Percentiles rank a stretch among this genome's conserved stretches.
phyloP scores from a whole-genome alignment of 2,888 invertebrate species.

The Aquatica leii region DNA sequence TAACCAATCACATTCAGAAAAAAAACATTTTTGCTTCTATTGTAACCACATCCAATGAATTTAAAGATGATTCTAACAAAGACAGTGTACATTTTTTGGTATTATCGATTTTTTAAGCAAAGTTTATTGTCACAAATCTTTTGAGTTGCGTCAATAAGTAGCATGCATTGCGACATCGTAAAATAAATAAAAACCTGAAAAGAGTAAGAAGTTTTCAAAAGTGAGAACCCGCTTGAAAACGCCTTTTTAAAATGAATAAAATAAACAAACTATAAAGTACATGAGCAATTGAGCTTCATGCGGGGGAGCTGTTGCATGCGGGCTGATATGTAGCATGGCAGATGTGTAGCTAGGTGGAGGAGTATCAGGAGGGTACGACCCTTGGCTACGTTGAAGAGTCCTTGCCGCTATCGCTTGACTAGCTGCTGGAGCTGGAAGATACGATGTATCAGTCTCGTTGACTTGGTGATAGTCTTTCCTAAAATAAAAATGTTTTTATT shows the following conservation, averaged over 20 bases:
- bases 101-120: too few species aligned
- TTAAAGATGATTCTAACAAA: too few species aligned
- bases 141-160: not conserved
- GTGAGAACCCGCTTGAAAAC: slow-evolving; percentile 1
- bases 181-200: slow-evolving; percentile 4
- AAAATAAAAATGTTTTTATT: slow-evolving; percentile 49
- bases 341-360: slow-evolving; percentile 70
- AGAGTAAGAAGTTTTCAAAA: not conserved
- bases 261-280: slow-evolving; percentile 47
- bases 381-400: slow-evolving; percentile 73
- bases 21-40: not conserved
- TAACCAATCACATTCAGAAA: not conserved
- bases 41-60: too few species aligned
- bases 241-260: slow-evolving; percentile 24
- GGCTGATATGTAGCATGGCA: slow-evolving; percentile 64
- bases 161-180: slow-evolving; percentile 12
- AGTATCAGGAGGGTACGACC: slow-evolving; percentile 69
- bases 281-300: slow-evolving; percentile 60
- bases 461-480: slow-evolving; percentile 83
- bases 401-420: slow-evolving; percentile 70
- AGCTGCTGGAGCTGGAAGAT: slow-evolving; percentile 71
- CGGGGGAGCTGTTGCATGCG: slow-evolving; percentile 58
- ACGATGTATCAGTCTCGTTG: slow-evolving; percentile 83
- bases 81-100: too few species aligned
- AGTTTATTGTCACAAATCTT: too few species aligned